Conservation (phyloP, 2,888 invertebrate genomes). For the Scelioninae gen. 2 region DNA sequence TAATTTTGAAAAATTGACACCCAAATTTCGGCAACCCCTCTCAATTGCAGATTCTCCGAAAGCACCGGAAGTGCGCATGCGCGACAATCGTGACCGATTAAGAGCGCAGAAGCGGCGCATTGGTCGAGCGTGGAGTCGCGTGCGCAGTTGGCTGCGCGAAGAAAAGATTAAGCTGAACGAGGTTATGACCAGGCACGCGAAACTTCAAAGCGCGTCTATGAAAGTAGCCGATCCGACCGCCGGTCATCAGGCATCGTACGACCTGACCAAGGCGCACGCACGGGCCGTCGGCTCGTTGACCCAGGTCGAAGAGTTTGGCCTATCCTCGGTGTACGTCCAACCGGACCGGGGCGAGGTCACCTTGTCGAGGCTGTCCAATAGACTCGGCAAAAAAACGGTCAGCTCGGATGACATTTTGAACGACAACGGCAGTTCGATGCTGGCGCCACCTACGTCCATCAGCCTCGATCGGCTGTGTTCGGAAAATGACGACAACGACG, state of each 20-base stretch:
- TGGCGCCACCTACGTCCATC: constrained; percentile 66
- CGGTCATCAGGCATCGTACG: constrained; percentile 67
- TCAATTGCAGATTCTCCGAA: constrained; percentile 32
- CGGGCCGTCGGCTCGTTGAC: constrained; percentile 64
- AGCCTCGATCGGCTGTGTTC: constrained; percentile 68
- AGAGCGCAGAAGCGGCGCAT: constrained; percentile 62
- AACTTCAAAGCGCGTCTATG: constrained; percentile 69
- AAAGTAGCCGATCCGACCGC: constrained; percentile 53
- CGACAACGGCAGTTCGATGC: constrained; percentile 52
- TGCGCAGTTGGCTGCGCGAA: constrained; percentile 71
- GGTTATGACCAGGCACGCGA: constrained; percentile 70
- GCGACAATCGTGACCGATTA: constrained; percentile 50
- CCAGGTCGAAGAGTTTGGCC: constrained; percentile 69
- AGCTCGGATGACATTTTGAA: constrained; percentile 65
- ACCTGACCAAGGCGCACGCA: constrained; percentile 66
- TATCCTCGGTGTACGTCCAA: constrained; percentile 64
- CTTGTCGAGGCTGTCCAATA: constrained; percentile 17
- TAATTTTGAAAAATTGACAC: too few relatives aligned
- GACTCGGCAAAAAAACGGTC: constrained; percentile 62
- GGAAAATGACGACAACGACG: constrained; percentile 63
- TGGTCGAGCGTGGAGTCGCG: constrained; percentile 70
- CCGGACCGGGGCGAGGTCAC: constrained; percentile 42
- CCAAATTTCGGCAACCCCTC: too few relatives aligned
- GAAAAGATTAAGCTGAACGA: constrained; percentile 69
- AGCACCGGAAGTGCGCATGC: constrained; percentile 41